Evolutionary conservation across 1,140 invertebrate genomes (phyloP).

Genomic region (Drosophila willistoni): DNA sequence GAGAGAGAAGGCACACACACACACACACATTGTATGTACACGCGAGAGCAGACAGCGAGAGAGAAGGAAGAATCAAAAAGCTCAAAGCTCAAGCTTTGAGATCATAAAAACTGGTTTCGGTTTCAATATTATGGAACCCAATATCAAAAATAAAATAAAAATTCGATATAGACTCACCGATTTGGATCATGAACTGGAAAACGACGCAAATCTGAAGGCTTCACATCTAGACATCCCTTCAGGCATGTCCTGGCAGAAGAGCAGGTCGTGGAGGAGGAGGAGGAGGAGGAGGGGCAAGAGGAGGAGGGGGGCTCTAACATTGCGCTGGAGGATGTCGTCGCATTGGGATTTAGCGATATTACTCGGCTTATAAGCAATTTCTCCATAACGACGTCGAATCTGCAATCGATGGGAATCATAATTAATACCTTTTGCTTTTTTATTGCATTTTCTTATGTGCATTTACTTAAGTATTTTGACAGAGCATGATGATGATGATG

Average conservation of each 20-base stretch:
- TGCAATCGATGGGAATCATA: neutral
- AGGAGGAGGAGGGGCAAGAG: neutral
- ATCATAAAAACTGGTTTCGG: slow-evolving; percentile 60
- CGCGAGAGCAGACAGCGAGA: neutral
- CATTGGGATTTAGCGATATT: slow-evolving; percentile 59
- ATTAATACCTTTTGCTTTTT: neutral
- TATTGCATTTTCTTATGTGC: neutral
- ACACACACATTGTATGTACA: no score
- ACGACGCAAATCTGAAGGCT: slow-evolving; percentile 54
- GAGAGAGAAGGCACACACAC: slow-evolving; percentile 19
- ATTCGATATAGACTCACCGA: slow-evolving; percentile 50
- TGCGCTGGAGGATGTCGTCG: neutral
- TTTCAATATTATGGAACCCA: slow-evolving; percentile 9
- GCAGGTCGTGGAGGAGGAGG: neutral
- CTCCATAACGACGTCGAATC: slow-evolving; percentile 36
- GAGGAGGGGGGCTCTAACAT: neutral
- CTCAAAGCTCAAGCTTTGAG: slow-evolving; percentile 30
- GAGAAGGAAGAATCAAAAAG: slow-evolving; percentile 44
- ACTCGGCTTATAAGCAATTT: slow-evolving; percentile 57
- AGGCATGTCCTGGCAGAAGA: slow-evolving; percentile 49
- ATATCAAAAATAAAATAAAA: neutral
- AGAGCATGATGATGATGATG: neutral
- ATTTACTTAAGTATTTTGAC: neutral
- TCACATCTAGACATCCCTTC: slow-evolving; percentile 54
- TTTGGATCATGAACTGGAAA: slow-evolving; percentile 61